Evolutionary conservation across 2,888 invertebrate species (phyloP).

Genomic region (Pseudococcus viburni): DNA sequence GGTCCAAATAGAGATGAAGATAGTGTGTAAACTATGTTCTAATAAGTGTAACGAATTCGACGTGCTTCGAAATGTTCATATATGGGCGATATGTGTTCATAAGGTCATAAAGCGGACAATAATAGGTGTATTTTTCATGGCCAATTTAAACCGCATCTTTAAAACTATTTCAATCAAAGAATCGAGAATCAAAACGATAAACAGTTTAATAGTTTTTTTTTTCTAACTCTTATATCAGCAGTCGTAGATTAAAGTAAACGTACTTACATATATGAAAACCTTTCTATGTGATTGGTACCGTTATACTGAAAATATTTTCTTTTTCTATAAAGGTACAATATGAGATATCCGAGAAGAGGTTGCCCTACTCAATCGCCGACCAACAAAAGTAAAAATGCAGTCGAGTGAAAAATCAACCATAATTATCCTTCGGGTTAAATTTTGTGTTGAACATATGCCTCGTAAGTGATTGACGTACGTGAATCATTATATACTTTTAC

Average conservation of each 20-base stretch:
- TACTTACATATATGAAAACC: not conserved
- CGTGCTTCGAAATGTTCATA: slow-evolving; percentile 56
- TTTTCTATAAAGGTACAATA: slow-evolving; percentile 14
- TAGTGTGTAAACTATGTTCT: slow-evolving; percentile 53
- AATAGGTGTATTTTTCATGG: slow-evolving; percentile 57
- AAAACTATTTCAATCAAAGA: slow-evolving; percentile 56
- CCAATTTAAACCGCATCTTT: slow-evolving; percentile 25
- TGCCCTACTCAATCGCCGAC: not conserved
- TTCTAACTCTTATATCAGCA: not conserved
- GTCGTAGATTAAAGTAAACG: slow-evolving; percentile 35
- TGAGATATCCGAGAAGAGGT: not conserved
- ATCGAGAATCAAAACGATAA: slow-evolving; percentile 3
- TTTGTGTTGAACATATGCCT: not conserved
- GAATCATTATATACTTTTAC: slow-evolving; percentile 42
- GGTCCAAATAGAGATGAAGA: slow-evolving; percentile 39
- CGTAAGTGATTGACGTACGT: slow-evolving; percentile 36
- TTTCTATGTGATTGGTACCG: not conserved
- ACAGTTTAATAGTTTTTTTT: slow-evolving; percentile 52
- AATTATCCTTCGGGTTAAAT: slow-evolving; percentile 31
- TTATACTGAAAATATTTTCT: slow-evolving; percentile 22
- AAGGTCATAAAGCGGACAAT: slow-evolving; percentile 44
- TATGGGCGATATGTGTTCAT: slow-evolving; percentile 50
- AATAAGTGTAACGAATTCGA: slow-evolving; percentile 63
- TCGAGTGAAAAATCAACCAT: slow-evolving; percentile 34
- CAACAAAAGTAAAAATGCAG: slow-evolving; percentile 35